Base-by-base conservation (phyloP, 2,888 invertebrate genomes). In the Ligdia adustata region DNA sequence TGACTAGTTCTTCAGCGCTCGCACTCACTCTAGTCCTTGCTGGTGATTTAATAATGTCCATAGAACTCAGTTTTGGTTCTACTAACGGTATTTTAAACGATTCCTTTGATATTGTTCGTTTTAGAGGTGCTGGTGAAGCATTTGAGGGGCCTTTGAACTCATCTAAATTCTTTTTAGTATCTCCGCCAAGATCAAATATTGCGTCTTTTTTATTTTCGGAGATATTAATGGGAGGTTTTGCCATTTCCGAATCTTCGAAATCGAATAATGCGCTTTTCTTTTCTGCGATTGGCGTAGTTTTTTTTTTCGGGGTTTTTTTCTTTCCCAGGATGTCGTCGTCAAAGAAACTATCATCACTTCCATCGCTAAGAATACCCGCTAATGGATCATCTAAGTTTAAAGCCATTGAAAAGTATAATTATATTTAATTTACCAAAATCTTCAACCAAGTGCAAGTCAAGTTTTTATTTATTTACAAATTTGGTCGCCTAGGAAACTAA, bases 311-410 rank as follows among this genome's bases (percentile, higher is more conserved):
- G 1, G 80, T 56, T 60, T 86, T 87, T 64, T 85, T 90, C 64
- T 87, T 89, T 9, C 87, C 85, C 24, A 88, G 61, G 42, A 87
- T 90, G 57, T 92, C 92, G 58, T 93, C 92, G 57, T 93, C 93
- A 64, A 94, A 94, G 66, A 94, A 94, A 77, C 93, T 94, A 63
- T 94, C 94, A 62, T 94, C 93, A 62, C 93, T 94, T 46, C 92
- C 93, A 66, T 94, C 94, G 65, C 93, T 94, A 31, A 94, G 77
- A 64, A 92, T 89, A 64, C 93, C 93, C 16, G 91, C 94, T 52
- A 93, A 75, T 6, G 93, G 93, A 75, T 94, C 93, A 35, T 94
- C 92, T 16, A 91, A 66, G 69, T 91, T 91, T 60, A 92, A 91
- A 82, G 83, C 91, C 91, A 92, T 92, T 38, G 44, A 42, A n/a